A percentile compares a stretch with the other conserved stretches of the same genome.
These are phyloP conservation scores for Abrostola triplasia DNA, from an alignment of 2,888 invertebrate species.

Conservation along the genomic window DNA sequence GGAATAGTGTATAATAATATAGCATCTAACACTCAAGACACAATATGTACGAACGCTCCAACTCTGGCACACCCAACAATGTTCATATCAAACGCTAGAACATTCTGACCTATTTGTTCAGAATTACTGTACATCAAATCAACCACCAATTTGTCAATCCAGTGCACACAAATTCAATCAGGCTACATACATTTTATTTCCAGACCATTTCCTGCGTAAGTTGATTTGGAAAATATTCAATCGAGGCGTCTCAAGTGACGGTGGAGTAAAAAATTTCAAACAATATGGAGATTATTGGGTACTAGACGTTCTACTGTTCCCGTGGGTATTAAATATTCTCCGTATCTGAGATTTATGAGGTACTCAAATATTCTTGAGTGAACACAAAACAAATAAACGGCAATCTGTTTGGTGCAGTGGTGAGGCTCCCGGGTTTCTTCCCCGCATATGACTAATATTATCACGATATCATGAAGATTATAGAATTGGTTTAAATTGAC, in stretches of 20 bases:
- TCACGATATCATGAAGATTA: too few relatives aligned
- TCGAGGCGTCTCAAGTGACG: slow-evolving; percentile 48
- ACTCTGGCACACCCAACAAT: slow-evolving; percentile 20
- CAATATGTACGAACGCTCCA: slow-evolving; percentile 11
- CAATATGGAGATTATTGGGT: slow-evolving; percentile 38
- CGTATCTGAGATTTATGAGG: background rate
- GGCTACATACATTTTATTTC: slow-evolving; percentile 58
- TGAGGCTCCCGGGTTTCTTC: too few relatives aligned
- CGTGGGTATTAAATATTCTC: slow-evolving; percentile 25
- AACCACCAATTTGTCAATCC: slow-evolving; percentile 57
- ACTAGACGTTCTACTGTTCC: slow-evolving; percentile 25
- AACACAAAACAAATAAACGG: slow-evolving; percentile 1
- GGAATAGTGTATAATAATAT: slow-evolving; percentile 6
- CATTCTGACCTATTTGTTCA: slow-evolving; percentile 57
- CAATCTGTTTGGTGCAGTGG: background rate
- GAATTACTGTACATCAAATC: slow-evolving; percentile 58
- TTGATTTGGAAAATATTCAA: slow-evolving; percentile 53
- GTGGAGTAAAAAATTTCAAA: slow-evolving; percentile 54
- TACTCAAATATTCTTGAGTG: background rate
- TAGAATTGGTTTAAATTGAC: too few relatives aligned
- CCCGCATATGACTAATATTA: too few relatives aligned
- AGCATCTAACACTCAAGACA: background rate
- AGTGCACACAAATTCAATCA: slow-evolving; percentile 59
- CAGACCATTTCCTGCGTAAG: slow-evolving; percentile 53
- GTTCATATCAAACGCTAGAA: slow-evolving; percentile 30